phyloP scores from a whole-genome alignment of 2,888 invertebrate species.

The Calliphora vomitoria region DNA sequence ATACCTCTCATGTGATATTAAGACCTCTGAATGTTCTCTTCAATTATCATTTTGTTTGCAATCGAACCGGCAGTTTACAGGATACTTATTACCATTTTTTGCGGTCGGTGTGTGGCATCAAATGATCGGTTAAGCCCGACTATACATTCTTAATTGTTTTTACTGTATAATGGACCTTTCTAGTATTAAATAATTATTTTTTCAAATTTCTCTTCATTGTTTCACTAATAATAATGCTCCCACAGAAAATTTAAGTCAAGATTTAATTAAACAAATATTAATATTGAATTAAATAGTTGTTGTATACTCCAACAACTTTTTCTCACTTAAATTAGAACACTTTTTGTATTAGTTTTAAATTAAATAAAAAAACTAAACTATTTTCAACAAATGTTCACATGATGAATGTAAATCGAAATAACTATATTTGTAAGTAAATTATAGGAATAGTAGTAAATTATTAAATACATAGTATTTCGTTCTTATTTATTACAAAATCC shows the following conservation, averaged over 20 bases:
- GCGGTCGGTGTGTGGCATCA: no score
- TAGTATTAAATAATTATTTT: background rate
- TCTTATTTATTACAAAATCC: background rate
- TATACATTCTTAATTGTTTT: no score
- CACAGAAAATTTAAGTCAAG: background rate
- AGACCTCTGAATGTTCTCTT: no score
- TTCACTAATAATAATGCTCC: background rate
- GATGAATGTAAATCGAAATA: background rate
- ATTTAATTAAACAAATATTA: background rate
- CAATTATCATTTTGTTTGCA: no score
- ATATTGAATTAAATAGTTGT: background rate
- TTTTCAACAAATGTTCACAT: slow-evolving; percentile 6
- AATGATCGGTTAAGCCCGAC: no score
- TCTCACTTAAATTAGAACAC: slow-evolving; percentile 33
- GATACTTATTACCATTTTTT: no score
- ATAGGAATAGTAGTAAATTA: background rate
- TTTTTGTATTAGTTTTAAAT: background rate
- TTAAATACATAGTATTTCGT: background rate
- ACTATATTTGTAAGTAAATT: no score
- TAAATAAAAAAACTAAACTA: background rate
- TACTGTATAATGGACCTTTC: no score
- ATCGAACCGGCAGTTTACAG: no score
- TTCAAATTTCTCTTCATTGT: background rate
- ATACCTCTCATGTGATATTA: no score
- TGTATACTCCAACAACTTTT: background rate